Percentiles rank a stretch among this genome's conserved stretches.
Conservation (phyloP, 1,140 invertebrate species). For the Sesamia nonagrioides region DNA sequence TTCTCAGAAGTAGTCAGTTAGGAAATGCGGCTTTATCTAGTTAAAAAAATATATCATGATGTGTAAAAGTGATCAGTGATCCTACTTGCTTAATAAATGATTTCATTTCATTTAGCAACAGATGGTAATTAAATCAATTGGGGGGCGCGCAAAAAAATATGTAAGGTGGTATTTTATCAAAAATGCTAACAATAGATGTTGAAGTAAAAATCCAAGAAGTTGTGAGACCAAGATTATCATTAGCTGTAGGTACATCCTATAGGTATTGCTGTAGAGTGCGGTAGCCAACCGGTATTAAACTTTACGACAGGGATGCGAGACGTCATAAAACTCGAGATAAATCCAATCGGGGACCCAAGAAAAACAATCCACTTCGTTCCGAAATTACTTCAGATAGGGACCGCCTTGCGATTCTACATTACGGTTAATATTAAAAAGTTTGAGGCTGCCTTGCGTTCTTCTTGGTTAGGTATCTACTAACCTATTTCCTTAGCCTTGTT, state of each 20-base stretch:
- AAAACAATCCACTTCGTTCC: slow-evolving; percentile 81
- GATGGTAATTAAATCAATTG: too few species aligned
- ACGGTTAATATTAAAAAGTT: slow-evolving; percentile 57
- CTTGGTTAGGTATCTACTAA: not conserved
- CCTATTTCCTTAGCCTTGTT: not conserved
- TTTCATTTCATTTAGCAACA: too few species aligned
- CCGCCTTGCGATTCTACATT: slow-evolving; percentile 48
- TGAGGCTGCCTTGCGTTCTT: not conserved
- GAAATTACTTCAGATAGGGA: slow-evolving; percentile 74
- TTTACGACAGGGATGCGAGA: slow-evolving; percentile 84
- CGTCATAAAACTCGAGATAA: slow-evolving; percentile 84
- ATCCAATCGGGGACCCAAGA: slow-evolving; percentile 79
- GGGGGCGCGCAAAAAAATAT: too few species aligned
- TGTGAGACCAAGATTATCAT: slow-evolving; percentile 39
- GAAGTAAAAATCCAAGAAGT: slow-evolving; percentile 6
- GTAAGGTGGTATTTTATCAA: not conserved
- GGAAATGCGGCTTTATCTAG: too few species aligned
- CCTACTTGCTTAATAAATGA: too few species aligned
- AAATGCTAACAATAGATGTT: not conserved
- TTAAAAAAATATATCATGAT: too few species aligned
- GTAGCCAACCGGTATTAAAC: slow-evolving; percentile 80
- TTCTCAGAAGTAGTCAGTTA: too few species aligned
- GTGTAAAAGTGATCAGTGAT: too few species aligned
- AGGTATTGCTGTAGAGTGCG: slow-evolving; percentile 62
- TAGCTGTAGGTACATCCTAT: slow-evolving; percentile 31